These are phyloP conservation scores for Sitobion miscanthi DNA, from an alignment of 1,140 invertebrate species.

Conservation along the genomic window DNA sequence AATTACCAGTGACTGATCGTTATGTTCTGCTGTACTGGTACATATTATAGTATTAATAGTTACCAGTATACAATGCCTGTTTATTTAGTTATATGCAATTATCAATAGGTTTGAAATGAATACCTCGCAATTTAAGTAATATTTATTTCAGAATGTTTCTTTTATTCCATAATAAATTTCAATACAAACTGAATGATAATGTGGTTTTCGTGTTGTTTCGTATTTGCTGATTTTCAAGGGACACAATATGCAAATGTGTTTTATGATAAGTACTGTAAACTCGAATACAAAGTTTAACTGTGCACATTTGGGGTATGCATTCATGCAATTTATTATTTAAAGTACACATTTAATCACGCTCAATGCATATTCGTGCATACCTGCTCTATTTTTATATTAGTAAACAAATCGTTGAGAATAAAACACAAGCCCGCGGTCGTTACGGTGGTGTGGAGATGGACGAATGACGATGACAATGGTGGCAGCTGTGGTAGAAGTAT, in stretches of 20 bases:
- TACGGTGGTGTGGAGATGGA: background rate
- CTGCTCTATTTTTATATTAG: background rate
- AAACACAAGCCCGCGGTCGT: background rate
- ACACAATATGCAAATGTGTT: background rate
- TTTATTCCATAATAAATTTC: background rate
- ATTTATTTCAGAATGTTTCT: background rate
- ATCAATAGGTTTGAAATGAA: background rate
- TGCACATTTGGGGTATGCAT: background rate
- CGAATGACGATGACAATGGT: background rate
- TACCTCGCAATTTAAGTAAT: background rate
- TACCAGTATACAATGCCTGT: background rate
- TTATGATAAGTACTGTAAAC: conserved; percentile 8
- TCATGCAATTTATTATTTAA: background rate
- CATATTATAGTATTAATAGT: background rate
- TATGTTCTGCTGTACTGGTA: background rate
- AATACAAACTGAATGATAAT: background rate
- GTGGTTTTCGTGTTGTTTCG: background rate
- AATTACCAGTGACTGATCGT: background rate
- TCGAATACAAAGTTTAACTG: background rate
- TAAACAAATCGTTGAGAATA: background rate
- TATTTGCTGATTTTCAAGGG: background rate
- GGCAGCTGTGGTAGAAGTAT: no score
- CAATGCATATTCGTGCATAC: background rate
- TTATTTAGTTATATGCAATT: background rate
- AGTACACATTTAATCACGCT: background rate